Evolutionary conservation across 1,140 invertebrate species (phyloP).

Genomic region (Apocrypta bakeri): DNA sequence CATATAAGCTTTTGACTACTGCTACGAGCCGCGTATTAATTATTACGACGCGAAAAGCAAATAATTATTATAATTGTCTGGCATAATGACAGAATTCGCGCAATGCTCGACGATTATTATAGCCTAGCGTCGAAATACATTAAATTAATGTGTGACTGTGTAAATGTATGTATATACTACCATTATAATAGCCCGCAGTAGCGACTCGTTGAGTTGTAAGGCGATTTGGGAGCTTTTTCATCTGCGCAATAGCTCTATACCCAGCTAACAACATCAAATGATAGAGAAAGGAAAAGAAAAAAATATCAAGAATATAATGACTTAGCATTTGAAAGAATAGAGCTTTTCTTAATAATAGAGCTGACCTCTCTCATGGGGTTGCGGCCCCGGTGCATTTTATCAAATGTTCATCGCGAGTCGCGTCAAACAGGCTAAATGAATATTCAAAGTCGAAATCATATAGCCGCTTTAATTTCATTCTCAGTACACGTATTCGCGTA

Average conservation of each 20-base stretch:
- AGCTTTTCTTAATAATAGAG: conserved; percentile 63
- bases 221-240: too few relatives aligned
- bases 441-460: conserved; percentile 40
- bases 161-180: background rate
- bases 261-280: too few relatives aligned
- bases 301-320: conserved; percentile 59
- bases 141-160: conserved; percentile 35
- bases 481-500: background rate
- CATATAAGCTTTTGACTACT: background rate
- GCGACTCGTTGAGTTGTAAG: too few relatives aligned
- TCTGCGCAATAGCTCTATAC: too few relatives aligned
- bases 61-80: conserved; percentile 74
- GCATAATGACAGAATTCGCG: conserved; percentile 70
- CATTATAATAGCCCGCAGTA: background rate
- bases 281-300: background rate
- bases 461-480: conserved; percentile 34
- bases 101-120: conserved; percentile 64
- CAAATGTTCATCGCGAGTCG: conserved; percentile 47
- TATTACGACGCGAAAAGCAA: conserved; percentile 72
- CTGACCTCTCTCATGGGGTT: conserved; percentile 67
- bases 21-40: conserved; percentile 65
- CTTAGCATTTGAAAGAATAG: conserved; percentile 66
- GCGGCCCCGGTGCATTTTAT: conserved; percentile 61
- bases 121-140: conserved; percentile 42
- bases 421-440: conserved; percentile 1